Conservation (phyloP, 2,888 invertebrate genomes). For the Calameuta pallipes region DNA sequence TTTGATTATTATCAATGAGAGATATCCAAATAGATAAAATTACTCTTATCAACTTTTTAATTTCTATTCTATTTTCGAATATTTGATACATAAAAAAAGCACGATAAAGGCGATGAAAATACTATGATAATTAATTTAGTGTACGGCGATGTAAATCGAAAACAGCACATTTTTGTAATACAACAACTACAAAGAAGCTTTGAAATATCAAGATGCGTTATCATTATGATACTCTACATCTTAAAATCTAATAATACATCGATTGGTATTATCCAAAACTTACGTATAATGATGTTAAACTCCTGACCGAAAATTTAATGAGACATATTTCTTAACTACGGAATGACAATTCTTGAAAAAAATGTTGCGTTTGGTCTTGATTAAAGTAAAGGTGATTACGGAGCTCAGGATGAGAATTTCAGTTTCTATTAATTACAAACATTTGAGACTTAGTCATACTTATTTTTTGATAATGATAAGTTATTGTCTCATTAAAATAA, state of each 20-base stretch:
- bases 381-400: neutral
- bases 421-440: neutral
- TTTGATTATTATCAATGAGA: too few relatives aligned
- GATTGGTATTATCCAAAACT: neutral
- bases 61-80: neutral
- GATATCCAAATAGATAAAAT: neutral
- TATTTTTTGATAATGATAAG: neutral
- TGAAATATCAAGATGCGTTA: neutral
- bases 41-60: neutral
- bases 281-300: neutral
- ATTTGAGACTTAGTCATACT: neutral
- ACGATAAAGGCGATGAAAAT: neutral
- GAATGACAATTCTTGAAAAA: neutral
- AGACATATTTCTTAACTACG: neutral
- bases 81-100: neutral
- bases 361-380: neutral
- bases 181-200: neutral
- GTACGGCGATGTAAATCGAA: neutral
- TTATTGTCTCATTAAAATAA: conserved; percentile 34
- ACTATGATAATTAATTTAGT: neutral
- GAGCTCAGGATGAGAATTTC: neutral
- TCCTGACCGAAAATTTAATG: neutral
- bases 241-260: neutral
- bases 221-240: neutral
- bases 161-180: neutral